Evolutionary conservation across 2,113 vertebrate genomes (phyloP), one percentile per base, ranked within the genome.

Genomic region (Engystomops pustulosus): DNA sequence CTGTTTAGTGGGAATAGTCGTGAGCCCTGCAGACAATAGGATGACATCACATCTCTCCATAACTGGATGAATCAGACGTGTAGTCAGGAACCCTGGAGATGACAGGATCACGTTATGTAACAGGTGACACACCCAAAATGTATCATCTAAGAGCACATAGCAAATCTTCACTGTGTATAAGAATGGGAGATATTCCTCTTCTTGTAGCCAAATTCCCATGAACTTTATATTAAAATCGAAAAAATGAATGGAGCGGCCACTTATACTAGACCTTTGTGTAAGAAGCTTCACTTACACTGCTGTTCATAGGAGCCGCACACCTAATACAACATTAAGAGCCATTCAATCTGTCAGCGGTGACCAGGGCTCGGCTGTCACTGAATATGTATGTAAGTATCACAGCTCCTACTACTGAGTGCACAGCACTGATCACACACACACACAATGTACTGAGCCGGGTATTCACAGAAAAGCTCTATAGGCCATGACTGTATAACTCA

Each of bases 251-350:
- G 11, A 27, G 4, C 58, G 23, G 58, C 23, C 8, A 27, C 11
- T 23, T 55, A 23, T 55, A 20, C n/a, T n/a, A n/a, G n/a, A n/a
- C n/a, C n/a, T n/a, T n/a, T n/a, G n/a, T n/a, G n/a, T n/a, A n/a
- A n/a, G n/a, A n/a, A n/a, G 30, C 60, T 60, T 60, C 20, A 60
- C 27, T 34, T 65, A 32, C 60, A 32, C 10, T 5, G 8, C 6
- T 9, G 32, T 18, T 20, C 62, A 67, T 32, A 62, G 11, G 58
- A 62, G 58, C 62, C 27, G 32, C 30, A 36, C 62, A 20, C 15
- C 62, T 67, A 20, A 67, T 67, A 67, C 62, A 67, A 67, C 30
- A 67, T 67, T 67, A 36, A 67, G 8, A 20, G 62, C 32, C 2
- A 67, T 36, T 18, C 30, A 3, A 67, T 67, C 30, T 67, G 7